Base-by-base conservation (phyloP, 2,888 invertebrate species). In the Nasonia oneida region DNA sequence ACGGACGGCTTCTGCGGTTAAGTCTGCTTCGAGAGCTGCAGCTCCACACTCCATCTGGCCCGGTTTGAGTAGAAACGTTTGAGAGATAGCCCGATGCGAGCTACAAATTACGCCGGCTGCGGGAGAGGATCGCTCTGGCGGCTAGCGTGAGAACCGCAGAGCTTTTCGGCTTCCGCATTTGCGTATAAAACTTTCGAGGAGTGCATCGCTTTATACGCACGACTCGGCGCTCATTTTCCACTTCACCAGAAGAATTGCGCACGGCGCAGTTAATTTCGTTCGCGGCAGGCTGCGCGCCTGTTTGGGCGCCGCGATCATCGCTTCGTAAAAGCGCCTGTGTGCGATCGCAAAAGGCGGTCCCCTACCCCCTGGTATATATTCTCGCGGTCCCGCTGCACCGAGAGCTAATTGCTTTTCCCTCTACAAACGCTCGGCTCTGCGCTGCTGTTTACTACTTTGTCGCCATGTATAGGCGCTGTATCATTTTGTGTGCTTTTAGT, bases 1-100 rank as follows among this genome's bases (percentile, higher is more conserved):
- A 37, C 71, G 71, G 37, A 39, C 71, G 71, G 71, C 71, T 71
- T 37, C 39, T 71, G 71, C 71, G 71, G 67, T 67, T 33, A 67
- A 37, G 18, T 61, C 57, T 71, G 71, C 71, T 71, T 37, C 71
- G 39, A 39, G 37, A 39, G 71, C 33, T 71, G 39, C 39, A 18
- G 8, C 29, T 15, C 3, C 67, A 33, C 33, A 67, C 33, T 67
- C 3, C 14, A 3, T 67, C 67, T 67, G 33, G 4, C 2, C 14
- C 37, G 33, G 39, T 4, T n/a, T n/a, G 71, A 37, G 39, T 42
- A 39, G 23, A 42, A 73, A 73, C 71, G 71, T 39, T 73, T 73
- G 39, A 73, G 71, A 73, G 71, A n/a, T 39, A n/a, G 42, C 42
- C n/a, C 29, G 47, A 47, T 0, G 47, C 47, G 18, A 3, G 71